Base-by-base conservation (phyloP, 2,888 invertebrate genomes). In the Argyresthia albistria region DNA sequence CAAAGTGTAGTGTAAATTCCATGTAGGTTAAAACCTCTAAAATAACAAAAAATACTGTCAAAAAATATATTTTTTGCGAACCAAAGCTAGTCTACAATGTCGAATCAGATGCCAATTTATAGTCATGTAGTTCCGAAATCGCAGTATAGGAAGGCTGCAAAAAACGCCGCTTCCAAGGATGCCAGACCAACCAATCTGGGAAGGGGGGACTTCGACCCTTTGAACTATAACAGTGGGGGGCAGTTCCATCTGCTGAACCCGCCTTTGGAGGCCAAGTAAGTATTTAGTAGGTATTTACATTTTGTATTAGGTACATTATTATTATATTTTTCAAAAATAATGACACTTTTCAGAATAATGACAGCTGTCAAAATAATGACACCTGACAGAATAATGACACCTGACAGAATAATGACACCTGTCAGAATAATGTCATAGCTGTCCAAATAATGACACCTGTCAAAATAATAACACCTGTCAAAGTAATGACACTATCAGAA, bases 151-250 rank as follows among this genome's bases (percentile, higher is more conserved):
- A 16, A 15, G 9, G 14, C 11, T 43, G 55, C 70, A 43, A 66
- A 80, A 66, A 62, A 60, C 36, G 56, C 61, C 53, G 60, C 63
- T 56, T 59, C 67, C 12, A 59, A 67, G 16, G 65, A 67, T 39
- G 25, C 25, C 25, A 60, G 66, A 52, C 56, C 66, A 43, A 70
- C 73, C 48, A 73, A 69, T 16, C 55, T 73, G 9, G 59, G 69
- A 0, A 89, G 91, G 65, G 59, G 90, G 56, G 66, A 93, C 80
- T 71, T 93, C 65, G 86, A 93, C 83, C 76, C 94, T 62, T 69
- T 93, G 84, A 63, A 94, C 87, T 64, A 91, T 82, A 66, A 93
- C 79, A 79, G 82, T 61, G 86, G 87, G 1, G 88, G 88, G 0
- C 87, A 88, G 49, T 87, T 88, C 43, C 70, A 73, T 53, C 52